Evolutionary conservation across 2,113 vertebrate species (phyloP).

Genomic region (Melospiza melodia): DNA sequence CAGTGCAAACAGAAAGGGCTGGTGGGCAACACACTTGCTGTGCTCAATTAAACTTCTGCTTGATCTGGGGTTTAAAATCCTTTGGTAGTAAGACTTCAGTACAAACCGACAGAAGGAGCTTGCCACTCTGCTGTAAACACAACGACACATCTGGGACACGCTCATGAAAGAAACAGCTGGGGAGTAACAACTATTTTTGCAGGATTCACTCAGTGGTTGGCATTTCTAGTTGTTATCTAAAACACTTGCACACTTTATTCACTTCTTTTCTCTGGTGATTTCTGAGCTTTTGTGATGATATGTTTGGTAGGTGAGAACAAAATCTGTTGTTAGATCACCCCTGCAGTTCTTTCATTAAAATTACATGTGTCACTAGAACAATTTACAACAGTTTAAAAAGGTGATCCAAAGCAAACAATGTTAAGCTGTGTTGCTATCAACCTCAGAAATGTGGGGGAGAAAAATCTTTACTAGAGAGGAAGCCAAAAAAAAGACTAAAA

Average conservation of each 20-base stretch:
- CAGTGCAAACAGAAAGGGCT: neutral
- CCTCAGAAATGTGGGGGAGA: neutral
- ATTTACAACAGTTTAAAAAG: neutral
- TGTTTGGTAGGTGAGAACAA: neutral
- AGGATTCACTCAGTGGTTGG: neutral
- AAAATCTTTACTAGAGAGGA: neutral
- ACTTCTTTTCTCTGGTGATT: neutral
- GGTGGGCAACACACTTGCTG: neutral
- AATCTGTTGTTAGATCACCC: neutral
- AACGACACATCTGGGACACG: neutral
- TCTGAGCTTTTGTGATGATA: neutral
- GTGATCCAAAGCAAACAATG: neutral
- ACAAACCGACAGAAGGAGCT: neutral
- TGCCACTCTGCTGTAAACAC: neutral
- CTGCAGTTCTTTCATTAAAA: neutral
- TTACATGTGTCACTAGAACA: neutral
- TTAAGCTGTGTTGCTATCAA: neutral
- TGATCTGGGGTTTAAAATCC: conserved; percentile 2
- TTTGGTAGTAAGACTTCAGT: neutral
- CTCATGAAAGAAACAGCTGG: neutral
- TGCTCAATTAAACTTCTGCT: conserved; percentile 22
- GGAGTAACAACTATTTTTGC: conserved; percentile 8
- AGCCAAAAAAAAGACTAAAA: neutral
- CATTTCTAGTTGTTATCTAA: neutral
- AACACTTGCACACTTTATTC: neutral